These are phyloP conservation scores for Invenusta paracnida DNA, from an alignment of 2,888 invertebrate species.

Conservation along the genomic window DNA sequence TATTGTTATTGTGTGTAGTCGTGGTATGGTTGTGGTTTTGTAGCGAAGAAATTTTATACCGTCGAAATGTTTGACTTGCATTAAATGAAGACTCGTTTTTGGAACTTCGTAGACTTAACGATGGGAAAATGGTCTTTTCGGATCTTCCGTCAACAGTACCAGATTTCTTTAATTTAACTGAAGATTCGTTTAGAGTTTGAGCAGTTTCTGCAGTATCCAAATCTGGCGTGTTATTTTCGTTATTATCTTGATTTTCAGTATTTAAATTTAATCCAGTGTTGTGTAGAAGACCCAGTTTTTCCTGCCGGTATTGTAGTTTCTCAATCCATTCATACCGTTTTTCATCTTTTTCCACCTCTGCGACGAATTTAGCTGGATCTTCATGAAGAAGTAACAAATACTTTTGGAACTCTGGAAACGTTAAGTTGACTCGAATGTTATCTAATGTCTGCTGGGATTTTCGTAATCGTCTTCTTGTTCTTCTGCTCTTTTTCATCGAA, in stretches of 20 bases:
- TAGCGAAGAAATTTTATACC: too few species aligned
- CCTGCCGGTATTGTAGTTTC: background rate
- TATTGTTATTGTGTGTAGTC: background rate
- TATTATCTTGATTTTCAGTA: too few species aligned
- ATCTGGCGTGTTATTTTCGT: background rate
- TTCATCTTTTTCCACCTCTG: constrained; percentile 1
- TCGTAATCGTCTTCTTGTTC: background rate
- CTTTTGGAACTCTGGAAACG: background rate
- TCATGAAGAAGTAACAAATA: background rate
- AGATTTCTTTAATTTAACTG: background rate
- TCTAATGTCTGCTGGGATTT: background rate
- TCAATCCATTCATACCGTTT: background rate
- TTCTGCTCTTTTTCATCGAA: background rate
- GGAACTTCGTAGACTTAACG: too few species aligned
- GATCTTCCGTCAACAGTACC: background rate
- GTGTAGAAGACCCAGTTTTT: background rate
- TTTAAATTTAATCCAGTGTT: too few species aligned
- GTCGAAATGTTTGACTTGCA: background rate
- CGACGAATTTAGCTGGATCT: constrained; percentile 2
- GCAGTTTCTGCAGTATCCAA: background rate
- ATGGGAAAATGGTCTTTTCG: background rate
- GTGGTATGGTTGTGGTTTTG: too few species aligned
- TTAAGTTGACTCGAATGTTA: background rate
- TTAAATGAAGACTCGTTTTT: too few species aligned
- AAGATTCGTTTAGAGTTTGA: background rate